Percentiles rank a stretch among this genome's conserved stretches.
Evolutionary conservation across 2,888 invertebrate genomes (phyloP).

Genomic region (Cantharis rustica): DNA sequence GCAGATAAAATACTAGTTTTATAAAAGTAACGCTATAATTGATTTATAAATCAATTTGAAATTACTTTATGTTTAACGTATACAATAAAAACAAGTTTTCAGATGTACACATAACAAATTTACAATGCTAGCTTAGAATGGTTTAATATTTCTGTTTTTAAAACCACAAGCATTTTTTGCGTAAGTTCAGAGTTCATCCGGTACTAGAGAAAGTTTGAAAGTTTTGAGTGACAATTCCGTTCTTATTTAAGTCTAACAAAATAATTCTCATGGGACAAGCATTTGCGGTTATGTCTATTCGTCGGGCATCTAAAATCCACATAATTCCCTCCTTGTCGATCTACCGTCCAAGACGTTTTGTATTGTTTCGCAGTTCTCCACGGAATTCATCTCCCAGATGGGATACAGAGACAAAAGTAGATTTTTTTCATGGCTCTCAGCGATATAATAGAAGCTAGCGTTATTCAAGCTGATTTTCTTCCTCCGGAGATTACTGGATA

Average conservation of each 20-base stretch:
- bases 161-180: slow-evolving; percentile 58
- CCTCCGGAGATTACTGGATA: slow-evolving; percentile 60
- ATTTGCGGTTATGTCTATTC: slow-evolving; percentile 56
- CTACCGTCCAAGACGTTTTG: slow-evolving; percentile 74
- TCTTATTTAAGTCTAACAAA: slow-evolving; percentile 66
- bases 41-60: too few relatives aligned
- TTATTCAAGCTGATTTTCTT: slow-evolving; percentile 68
- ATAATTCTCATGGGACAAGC: slow-evolving; percentile 69
- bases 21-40: too few relatives aligned
- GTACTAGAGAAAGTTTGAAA: slow-evolving; percentile 57
- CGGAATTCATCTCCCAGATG: slow-evolving; percentile 67
- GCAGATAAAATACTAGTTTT: too few relatives aligned
- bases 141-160: slow-evolving; percentile 60
- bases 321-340: slow-evolving; percentile 70
- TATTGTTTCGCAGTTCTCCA: slow-evolving; percentile 67
- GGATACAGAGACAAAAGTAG: slow-evolving; percentile 68
- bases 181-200: slow-evolving; percentile 60
- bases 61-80: neutral
- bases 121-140: neutral
- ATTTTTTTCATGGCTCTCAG: slow-evolving; percentile 54
- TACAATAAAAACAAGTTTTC: neutral
- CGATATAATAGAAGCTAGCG: slow-evolving; percentile 61
- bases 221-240: slow-evolving; percentile 61
- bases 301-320: slow-evolving; percentile 69
- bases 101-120: too few relatives aligned